Percentiles rank a stretch among this genome's conserved stretches.
Conservation (phyloP, 2,113 vertebrate genomes). For the Cyprinus carpio region DNA sequence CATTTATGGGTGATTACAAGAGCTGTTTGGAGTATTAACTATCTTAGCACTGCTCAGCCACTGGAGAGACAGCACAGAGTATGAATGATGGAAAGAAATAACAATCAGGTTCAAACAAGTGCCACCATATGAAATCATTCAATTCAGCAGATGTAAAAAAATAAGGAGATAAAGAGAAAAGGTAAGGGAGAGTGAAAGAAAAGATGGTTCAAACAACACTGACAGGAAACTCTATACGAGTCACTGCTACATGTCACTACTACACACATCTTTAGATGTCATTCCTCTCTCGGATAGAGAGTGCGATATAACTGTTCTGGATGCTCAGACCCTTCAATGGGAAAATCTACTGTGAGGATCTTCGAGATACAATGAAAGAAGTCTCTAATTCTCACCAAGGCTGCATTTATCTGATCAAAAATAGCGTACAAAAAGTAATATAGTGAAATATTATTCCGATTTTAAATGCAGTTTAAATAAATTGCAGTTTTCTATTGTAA, state of each 20-base stretch:
- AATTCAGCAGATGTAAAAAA: constrained; percentile 18
- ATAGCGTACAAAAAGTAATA: background rate
- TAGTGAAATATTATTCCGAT: too few relatives aligned
- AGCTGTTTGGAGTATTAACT: constrained; percentile 27
- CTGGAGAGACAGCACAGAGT: background rate
- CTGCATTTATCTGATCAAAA: background rate
- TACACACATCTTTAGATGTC: background rate
- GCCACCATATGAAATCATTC: background rate
- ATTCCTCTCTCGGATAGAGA: background rate
- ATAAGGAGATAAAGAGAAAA: background rate
- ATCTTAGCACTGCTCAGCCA: background rate
- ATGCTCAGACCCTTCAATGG: background rate
- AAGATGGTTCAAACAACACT: background rate
- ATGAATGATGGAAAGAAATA: constrained; percentile 2
- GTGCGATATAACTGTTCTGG: background rate
- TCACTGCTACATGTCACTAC: background rate
- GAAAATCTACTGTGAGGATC: background rate
- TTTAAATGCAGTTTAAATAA: too few relatives aligned
- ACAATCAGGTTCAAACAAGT: constrained; percentile 20
- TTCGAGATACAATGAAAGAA: background rate
- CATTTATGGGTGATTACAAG: constrained; percentile 43
- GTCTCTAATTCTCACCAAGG: background rate
- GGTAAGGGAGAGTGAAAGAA: background rate
- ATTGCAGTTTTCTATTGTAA: too few relatives aligned
- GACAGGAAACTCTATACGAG: background rate